Evolutionary conservation across 2,113 vertebrate genomes (phyloP).

Genomic region (Galbula dea): DNA sequence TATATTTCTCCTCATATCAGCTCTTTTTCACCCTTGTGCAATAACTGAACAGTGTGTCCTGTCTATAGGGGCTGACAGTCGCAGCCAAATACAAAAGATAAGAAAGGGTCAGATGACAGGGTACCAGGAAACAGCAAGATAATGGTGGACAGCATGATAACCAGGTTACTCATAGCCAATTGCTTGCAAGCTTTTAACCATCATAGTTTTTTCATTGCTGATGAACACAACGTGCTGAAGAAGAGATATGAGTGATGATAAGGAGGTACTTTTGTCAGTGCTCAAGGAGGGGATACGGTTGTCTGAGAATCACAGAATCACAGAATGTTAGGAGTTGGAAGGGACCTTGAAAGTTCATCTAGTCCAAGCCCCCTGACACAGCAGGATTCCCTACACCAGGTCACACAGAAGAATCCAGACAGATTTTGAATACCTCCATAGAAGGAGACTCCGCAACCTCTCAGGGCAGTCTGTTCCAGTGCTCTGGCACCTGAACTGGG

Average conservation of each 20-base stretch:
- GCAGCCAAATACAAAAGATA: neutral
- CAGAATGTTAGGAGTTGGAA: no score
- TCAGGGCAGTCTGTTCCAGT: no score
- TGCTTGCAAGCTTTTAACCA: neutral
- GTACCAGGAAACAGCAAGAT: neutral
- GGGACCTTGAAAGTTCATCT: no score
- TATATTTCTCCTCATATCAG: neutral
- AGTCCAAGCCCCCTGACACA: no score
- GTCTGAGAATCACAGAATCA: no score
- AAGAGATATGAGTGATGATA: neutral
- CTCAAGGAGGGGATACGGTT: neutral
- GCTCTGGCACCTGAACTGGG: no score
- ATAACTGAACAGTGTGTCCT: neutral
- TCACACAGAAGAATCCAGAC: no score
- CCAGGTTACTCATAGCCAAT: neutral
- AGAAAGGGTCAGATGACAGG: rapidly evolving
- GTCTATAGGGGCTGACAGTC: neutral
- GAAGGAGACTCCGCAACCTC: no score
- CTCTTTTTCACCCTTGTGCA: neutral
- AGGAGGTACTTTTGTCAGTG: neutral
- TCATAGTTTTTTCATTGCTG: neutral
- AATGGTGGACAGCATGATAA: neutral
- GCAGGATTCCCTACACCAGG: no score
- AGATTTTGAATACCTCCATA: no score
- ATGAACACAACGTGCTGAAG: neutral